Evolutionary conservation across 1,140 invertebrate species (phyloP).

Genomic region (Euschistus heros): DNA sequence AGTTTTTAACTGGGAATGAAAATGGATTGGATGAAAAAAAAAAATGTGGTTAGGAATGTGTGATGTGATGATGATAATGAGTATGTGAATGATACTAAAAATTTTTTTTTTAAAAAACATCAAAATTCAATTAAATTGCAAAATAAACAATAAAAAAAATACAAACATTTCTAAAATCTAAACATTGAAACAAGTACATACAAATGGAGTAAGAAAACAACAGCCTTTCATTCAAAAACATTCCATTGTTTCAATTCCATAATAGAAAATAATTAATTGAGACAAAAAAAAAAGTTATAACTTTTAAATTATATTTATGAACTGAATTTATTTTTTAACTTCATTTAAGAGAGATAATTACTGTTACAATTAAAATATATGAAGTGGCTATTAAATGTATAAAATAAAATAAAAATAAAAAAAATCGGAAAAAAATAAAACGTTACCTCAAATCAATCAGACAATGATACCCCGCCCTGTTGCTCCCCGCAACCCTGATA

Average conservation of each 20-base stretch:
- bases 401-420: conserved; percentile 21
- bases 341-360: not conserved
- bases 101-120: too few relatives aligned
- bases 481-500: conserved; percentile 22
- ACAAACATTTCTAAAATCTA: too few relatives aligned
- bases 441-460: conserved; percentile 21
- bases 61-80: not conserved
- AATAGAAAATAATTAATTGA: not conserved
- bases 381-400: too few relatives aligned
- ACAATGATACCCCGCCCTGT: conserved; percentile 21
- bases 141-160: too few relatives aligned
- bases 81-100: not conserved
- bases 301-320: not conserved
- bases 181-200: too few relatives aligned
- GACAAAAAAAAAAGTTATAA: not conserved
- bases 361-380: too few relatives aligned
- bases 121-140: too few relatives aligned
- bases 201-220: too few relatives aligned
- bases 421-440: conserved; percentile 26
- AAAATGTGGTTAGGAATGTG: not conserved
- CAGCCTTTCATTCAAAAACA: too few relatives aligned
- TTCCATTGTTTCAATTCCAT: too few relatives aligned
- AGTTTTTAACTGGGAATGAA: not conserved
- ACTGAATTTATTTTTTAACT: too few relatives aligned
- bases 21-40: not conserved